phyloP scores from a whole-genome alignment of 2,888 invertebrate genomes.

The Gnatocerus cornutus region DNA sequence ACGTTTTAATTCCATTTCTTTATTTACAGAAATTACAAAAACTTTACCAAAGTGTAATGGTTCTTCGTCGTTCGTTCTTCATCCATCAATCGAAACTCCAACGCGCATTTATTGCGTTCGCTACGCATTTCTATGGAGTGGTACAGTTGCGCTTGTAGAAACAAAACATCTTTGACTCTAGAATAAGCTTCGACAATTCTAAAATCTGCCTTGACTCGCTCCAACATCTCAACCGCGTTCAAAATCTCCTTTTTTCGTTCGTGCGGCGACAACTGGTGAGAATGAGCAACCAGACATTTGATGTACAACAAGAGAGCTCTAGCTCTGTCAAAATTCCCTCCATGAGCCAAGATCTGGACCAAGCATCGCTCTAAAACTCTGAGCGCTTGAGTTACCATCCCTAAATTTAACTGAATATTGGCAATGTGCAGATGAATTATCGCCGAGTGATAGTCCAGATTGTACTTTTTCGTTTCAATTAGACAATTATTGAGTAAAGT shows the following conservation, averaged over 20 bases:
- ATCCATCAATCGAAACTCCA: conserved; percentile 85
- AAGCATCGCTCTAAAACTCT: conserved; percentile 75
- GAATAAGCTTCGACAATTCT: conserved; percentile 84
- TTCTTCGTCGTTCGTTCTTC: conserved; percentile 80
- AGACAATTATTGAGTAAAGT: conserved; percentile 81
- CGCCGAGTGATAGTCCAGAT: conserved; percentile 85
- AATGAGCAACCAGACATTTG: conserved; percentile 84
- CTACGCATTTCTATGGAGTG: conserved; percentile 81
- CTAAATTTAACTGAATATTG: conserved; percentile 83
- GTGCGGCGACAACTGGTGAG: conserved; percentile 70
- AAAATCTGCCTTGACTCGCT: conserved; percentile 81
- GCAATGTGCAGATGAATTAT: conserved; percentile 86
- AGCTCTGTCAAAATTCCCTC: conserved; percentile 86
- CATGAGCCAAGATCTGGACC: conserved; percentile 83
- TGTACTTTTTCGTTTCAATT: conserved; percentile 82
- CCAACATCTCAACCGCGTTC: conserved; percentile 77
- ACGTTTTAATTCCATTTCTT: conserved; percentile 10
- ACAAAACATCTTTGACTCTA: conserved; percentile 82
- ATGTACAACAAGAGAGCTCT: conserved; percentile 84
- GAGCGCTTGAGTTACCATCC: conserved; percentile 84
- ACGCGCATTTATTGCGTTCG: conserved; percentile 87
- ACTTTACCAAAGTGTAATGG: conserved; percentile 73
- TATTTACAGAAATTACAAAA: conserved; percentile 69
- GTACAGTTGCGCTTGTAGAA: conserved; percentile 82
- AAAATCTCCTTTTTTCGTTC: conserved; percentile 73